Evolutionary conservation across 2,113 vertebrate species (phyloP), one percentile per base, ranked within the genome.

Genomic region (Prietella phreatophila): DNA sequence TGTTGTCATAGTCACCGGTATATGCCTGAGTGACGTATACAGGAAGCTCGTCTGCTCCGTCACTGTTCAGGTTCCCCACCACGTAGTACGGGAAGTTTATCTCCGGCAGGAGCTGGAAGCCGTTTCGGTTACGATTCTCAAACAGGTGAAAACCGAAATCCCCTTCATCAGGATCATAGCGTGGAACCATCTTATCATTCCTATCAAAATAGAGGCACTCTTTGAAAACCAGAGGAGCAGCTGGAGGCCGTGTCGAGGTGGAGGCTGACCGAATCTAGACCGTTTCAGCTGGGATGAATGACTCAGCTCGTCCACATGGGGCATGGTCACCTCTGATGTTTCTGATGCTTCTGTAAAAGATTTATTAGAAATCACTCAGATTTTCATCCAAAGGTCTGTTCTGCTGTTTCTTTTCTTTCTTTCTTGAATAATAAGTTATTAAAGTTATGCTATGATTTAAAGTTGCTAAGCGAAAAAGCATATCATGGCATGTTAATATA

Each of bases 181-280:
- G 0, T 33, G 83, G 9, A 1, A 69, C 25, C 47, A 92, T 91
- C 3, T 69, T 30, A 22, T 88, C n/a, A 2, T 85, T 81, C 3
- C 50, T 9, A 11, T 89, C 19, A 33, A 91, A 82, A 0, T 30
- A 14, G 1, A 92, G 58, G 27, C 84, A 91, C 2, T 89, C 20
- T 6, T 78, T 9, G n/a, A 81, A 53, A 91, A 92, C 91, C 92
- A 92, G 73, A 47, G 85, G 5, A 92, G 86, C 61, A 92, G 84
- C 13, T 10, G 55, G 71, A 91, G 87, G 0, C 90, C 91, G 15
- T 92, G 90, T 84, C 92, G 87, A 14, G 91, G 91, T 1, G 33
- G 82, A 4, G 69, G 73, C n/a, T 61, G 88, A 36, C 91, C 91
- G 30, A 90, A 92, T 47, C 2, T 0, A 14, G 47, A 73, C 0